Percentiles rank a stretch among this genome's conserved stretches.
These are phyloP conservation scores for Myotis findleyi DNA, from an alignment of 2,797 vertebrate genomes.

Conservation along the genomic window DNA sequence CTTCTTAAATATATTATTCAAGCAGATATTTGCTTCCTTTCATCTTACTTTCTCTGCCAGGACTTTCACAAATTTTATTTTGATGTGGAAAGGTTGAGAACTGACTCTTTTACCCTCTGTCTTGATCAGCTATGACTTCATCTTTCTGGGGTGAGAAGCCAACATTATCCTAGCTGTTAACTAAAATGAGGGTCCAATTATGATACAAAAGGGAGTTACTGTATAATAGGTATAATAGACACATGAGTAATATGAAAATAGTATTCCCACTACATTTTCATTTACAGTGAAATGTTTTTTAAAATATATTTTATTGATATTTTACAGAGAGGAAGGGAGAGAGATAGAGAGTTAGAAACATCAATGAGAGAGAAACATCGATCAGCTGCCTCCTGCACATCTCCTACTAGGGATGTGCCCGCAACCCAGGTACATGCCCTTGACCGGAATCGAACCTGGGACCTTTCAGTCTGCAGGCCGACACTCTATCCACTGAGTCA, in stretches of 20 bases:
- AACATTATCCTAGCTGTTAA: not conserved
- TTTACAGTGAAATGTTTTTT: not conserved
- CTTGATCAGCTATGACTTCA: not conserved
- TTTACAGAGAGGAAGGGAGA: no score
- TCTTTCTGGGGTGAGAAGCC: not conserved
- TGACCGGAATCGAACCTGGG: no score
- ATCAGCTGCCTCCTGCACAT: no score
- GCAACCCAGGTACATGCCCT: no score
- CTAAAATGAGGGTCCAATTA: not conserved
- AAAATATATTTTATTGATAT: no score
- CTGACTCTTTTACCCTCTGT: not conserved
- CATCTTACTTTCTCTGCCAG: not conserved
- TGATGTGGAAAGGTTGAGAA: not conserved
- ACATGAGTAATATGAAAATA: not conserved
- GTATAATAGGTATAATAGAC: not conserved
- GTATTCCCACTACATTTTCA: not conserved
- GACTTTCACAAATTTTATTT: not conserved
- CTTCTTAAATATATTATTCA: not conserved
- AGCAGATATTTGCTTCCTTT: not conserved
- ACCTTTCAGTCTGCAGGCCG: no score
- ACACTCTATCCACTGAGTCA: no score
- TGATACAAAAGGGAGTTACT: not conserved
- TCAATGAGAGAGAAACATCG: no score
- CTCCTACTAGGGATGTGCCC: no score
- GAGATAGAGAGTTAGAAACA: no score